These are phyloP conservation scores for Dione vanillae DNA, from an alignment of 2,888 invertebrate species.

Conservation along the genomic window DNA sequence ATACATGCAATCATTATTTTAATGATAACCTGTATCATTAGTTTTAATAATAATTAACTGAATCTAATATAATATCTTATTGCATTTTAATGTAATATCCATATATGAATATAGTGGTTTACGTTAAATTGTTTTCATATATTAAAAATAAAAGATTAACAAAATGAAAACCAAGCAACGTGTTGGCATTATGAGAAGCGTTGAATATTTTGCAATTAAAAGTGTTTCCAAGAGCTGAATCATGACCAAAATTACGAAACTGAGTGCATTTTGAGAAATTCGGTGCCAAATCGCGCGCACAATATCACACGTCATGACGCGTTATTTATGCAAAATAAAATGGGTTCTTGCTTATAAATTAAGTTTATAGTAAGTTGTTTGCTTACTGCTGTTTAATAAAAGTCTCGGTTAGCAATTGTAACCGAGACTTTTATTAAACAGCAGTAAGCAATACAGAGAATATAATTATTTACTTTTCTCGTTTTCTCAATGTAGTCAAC, in stretches of 20 bases:
- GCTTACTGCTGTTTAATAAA: background rate
- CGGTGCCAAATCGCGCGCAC: slow-evolving; percentile 26
- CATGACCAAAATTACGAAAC: slow-evolving; percentile 48
- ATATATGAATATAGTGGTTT: too few species aligned
- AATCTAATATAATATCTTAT: background rate
- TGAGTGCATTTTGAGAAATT: slow-evolving; percentile 41
- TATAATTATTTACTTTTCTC: background rate
- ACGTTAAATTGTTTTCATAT: background rate
- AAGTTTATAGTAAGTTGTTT: background rate
- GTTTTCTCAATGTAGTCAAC: background rate
- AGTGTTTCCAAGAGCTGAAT: slow-evolving; percentile 49
- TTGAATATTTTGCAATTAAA: slow-evolving; percentile 53
- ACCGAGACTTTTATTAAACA: background rate
- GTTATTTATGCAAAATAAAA: slow-evolving; percentile 12
- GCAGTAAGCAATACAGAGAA: background rate
- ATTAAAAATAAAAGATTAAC: background rate
- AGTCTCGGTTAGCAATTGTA: background rate
- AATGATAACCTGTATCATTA: background rate
- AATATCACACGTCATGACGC: slow-evolving; percentile 15
- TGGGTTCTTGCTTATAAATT: background rate
- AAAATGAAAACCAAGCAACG: slow-evolving; percentile 2
- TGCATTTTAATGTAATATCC: background rate
- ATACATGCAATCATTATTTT: background rate
- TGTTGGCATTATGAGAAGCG: slow-evolving; percentile 39
- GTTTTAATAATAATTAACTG: background rate